phyloP scores from a whole-genome alignment of 2,888 invertebrate species.

The Agrotis segetum region DNA sequence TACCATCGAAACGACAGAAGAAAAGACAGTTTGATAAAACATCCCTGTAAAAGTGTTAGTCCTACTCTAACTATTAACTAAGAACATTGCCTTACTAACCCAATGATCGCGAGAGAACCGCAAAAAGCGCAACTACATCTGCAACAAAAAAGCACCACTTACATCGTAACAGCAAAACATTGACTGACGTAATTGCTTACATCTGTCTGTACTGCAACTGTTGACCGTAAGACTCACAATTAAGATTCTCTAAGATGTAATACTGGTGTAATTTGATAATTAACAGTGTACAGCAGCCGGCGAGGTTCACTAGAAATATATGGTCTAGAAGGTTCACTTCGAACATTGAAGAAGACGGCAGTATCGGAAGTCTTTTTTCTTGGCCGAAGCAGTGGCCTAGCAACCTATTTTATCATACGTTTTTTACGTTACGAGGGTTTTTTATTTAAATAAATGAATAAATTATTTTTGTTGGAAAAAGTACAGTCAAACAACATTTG shows the following conservation, averaged over 20 bases:
- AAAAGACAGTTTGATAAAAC: no score
- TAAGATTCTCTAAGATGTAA: constrained; percentile 60
- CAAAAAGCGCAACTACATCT: constrained; percentile 9
- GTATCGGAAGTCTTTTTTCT: no score
- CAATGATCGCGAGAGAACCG: constrained; percentile 9
- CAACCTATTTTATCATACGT: no score
- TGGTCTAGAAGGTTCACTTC: constrained; percentile 17
- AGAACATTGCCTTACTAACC: constrained; percentile 36
- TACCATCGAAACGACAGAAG: no score
- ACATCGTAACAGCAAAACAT: constrained; percentile 37
- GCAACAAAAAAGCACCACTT: constrained; percentile 26
- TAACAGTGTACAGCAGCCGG: constrained; percentile 45
- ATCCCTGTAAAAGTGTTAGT: background rate
- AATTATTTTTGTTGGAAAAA: no score
- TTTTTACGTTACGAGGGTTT: no score
- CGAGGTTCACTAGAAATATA: background rate
- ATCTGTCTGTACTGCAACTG: constrained; percentile 57
- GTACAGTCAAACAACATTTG: no score
- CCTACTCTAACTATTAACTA: background rate
- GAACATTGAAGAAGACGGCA: no score
- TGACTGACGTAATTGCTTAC: constrained; percentile 53
- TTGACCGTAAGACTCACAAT: constrained; percentile 52
- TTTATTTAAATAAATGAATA: no score
- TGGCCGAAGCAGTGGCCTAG: no score
- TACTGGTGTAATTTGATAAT: constrained; percentile 62